Percentiles rank a stretch among this genome's conserved stretches.
Evolutionary conservation across 2,113 vertebrate genomes (phyloP).

Genomic region (Silurus meridionalis): DNA sequence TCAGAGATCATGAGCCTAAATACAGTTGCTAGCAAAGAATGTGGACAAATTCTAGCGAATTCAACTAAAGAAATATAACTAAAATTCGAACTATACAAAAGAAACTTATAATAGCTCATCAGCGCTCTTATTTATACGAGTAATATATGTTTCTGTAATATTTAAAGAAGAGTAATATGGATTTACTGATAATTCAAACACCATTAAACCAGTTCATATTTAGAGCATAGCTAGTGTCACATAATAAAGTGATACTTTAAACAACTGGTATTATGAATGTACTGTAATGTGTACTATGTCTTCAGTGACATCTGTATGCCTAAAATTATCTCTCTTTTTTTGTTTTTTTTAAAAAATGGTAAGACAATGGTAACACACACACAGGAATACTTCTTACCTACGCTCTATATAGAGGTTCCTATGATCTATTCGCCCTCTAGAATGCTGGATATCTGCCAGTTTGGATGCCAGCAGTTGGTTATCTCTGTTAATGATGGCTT

Average conservation of each 20-base stretch:
- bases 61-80: neutral
- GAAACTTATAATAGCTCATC: neutral
- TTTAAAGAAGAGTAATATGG: neutral
- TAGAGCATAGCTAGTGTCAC: neutral
- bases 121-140: neutral
- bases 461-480: constrained; percentile 67
- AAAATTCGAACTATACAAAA: neutral
- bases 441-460: constrained; percentile 66
- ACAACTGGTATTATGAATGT: neutral
- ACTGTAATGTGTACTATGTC: too few relatives aligned
- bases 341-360: neutral
- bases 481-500: constrained; percentile 66
- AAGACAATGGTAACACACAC: neutral
- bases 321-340: neutral
- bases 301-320: neutral
- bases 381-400: constrained; percentile 62
- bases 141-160: neutral
- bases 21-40: neutral
- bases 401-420: constrained; percentile 66
- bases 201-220: neutral
- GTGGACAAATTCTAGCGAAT: neutral
- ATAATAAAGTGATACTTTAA: neutral
- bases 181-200: neutral
- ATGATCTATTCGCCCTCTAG: constrained; percentile 73
- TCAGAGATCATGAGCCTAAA: neutral